Evolutionary conservation across 2,888 invertebrate species (phyloP).

Genomic region (Heliothis peltigera): DNA sequence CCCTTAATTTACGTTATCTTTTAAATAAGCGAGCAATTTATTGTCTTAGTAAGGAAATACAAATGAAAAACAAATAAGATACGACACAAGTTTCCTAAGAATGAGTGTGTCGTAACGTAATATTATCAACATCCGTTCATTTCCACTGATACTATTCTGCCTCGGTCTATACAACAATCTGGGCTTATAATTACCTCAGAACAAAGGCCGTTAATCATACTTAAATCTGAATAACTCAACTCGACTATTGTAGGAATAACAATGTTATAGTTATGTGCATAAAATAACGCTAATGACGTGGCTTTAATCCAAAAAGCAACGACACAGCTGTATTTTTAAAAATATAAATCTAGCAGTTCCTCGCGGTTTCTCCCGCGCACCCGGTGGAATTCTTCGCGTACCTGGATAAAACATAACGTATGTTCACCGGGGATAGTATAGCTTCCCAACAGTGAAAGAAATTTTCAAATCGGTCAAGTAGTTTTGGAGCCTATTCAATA

Average conservation of each 20-base stretch:
- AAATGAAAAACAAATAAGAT: conserved; percentile 17
- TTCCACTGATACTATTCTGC: conserved; percentile 42
- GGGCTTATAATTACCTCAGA: conserved; percentile 29
- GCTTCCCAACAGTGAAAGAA: too few species aligned
- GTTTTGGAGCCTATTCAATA: too few species aligned
- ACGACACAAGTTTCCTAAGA: conserved; percentile 31
- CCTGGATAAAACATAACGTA: too few species aligned
- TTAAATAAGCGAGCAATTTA: not conserved
- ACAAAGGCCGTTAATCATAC: conserved; percentile 23
- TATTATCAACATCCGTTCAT: conserved; percentile 50
- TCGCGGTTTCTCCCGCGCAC: too few species aligned
- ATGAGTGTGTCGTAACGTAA: conserved; percentile 24
- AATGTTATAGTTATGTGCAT: conserved; percentile 3
- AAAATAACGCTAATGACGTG: too few species aligned
- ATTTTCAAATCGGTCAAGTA: too few species aligned
- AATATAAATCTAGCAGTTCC: too few species aligned
- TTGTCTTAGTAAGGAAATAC: conserved; percentile 1
- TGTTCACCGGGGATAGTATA: too few species aligned
- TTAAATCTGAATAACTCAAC: conserved; percentile 29
- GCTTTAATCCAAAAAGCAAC: too few species aligned
- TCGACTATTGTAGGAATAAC: conserved; percentile 24
- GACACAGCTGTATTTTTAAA: too few species aligned
- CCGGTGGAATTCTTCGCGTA: too few species aligned
- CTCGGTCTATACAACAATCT: conserved; percentile 43
- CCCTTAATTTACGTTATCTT: not conserved